Evolutionary conservation across 2,797 vertebrate species (phyloP).

Genomic region (Etheostoma nigrum): DNA sequence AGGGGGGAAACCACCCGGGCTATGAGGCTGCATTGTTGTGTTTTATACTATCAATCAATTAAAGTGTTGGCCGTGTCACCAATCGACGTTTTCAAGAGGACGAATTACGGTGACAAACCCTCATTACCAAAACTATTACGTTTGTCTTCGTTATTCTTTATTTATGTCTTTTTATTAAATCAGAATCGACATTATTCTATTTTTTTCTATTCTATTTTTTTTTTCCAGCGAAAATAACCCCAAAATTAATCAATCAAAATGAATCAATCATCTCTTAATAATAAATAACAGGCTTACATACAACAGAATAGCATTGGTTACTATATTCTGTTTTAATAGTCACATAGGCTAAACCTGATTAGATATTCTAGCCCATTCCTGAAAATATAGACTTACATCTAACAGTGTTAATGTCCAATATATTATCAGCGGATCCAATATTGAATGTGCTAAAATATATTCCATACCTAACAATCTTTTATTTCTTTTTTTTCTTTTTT

Average conservation of each 20-base stretch:
- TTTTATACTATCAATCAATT: slow-evolving; percentile 80
- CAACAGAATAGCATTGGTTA: not conserved
- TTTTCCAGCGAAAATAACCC: not conserved
- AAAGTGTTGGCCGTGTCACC: slow-evolving; percentile 55
- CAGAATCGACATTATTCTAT: not conserved
- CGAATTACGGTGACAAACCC: slow-evolving; percentile 48
- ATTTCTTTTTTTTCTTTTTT: not conserved
- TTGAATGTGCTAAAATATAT: not conserved
- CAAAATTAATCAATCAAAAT: not conserved
- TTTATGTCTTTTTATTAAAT: slow-evolving; percentile 43
- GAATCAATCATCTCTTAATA: slow-evolving; percentile 1
- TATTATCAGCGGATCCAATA: not conserved
- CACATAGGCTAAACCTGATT: not conserved
- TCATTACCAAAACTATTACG: slow-evolving; percentile 43
- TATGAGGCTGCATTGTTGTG: slow-evolving; percentile 71
- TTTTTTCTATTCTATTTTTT: not conserved
- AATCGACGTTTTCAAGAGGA: slow-evolving; percentile 53
- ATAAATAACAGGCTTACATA: not conserved
- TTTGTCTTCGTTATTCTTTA: slow-evolving; percentile 16
- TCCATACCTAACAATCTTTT: not conserved
- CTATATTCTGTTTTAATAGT: slow-evolving; percentile 4
- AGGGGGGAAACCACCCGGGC: slow-evolving; percentile 85
- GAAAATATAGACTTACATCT: not conserved
- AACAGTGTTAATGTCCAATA: not conserved
- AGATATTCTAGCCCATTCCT: not conserved